Evolutionary conservation across 2,888 invertebrate species (phyloP).

Genomic region (Lycaena phlaeas): DNA sequence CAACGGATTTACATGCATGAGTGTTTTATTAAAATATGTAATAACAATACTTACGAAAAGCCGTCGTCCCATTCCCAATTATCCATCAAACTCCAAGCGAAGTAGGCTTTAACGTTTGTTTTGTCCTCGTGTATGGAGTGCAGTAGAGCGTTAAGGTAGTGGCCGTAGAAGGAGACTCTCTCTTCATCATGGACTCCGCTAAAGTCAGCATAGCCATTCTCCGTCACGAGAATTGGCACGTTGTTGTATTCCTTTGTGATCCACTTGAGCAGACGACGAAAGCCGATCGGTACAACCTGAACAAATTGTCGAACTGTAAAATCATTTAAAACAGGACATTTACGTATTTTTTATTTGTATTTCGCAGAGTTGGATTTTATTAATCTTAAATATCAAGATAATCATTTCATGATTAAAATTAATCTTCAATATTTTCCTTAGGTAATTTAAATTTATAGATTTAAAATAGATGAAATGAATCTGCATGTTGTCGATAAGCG

Average conservation of each 20-base stretch:
- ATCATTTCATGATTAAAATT: too few species aligned
- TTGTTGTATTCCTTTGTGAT: slow-evolving; percentile 67
- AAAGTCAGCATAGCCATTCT: slow-evolving; percentile 70
- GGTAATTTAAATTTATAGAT: too few species aligned
- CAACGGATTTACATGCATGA: too few species aligned
- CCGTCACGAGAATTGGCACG: slow-evolving; percentile 68
- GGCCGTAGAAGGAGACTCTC: slow-evolving; percentile 73
- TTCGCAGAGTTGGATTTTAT: too few species aligned
- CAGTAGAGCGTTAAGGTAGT: slow-evolving; percentile 59
- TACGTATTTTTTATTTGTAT: too few species aligned
- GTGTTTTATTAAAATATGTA: too few species aligned
- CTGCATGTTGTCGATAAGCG: too few species aligned
- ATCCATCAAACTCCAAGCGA: slow-evolving; percentile 88
- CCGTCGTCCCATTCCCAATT: slow-evolving; percentile 88
- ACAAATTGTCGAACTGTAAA: too few species aligned
- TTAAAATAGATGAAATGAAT: too few species aligned
- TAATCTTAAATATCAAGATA: too few species aligned
- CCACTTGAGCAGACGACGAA: slow-evolving; percentile 69
- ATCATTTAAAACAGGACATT: too few species aligned
- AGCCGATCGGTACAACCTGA: slow-evolving; percentile 74
- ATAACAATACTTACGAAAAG: slow-evolving; percentile 76
- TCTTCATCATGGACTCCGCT: slow-evolving; percentile 64
- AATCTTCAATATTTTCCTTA: too few species aligned
- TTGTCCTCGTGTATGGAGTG: slow-evolving; percentile 72
- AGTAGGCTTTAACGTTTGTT: slow-evolving; percentile 79